These are phyloP conservation scores for Lithophane semibrunnea DNA, from an alignment of 2,888 invertebrate species.

Conservation along the genomic window DNA sequence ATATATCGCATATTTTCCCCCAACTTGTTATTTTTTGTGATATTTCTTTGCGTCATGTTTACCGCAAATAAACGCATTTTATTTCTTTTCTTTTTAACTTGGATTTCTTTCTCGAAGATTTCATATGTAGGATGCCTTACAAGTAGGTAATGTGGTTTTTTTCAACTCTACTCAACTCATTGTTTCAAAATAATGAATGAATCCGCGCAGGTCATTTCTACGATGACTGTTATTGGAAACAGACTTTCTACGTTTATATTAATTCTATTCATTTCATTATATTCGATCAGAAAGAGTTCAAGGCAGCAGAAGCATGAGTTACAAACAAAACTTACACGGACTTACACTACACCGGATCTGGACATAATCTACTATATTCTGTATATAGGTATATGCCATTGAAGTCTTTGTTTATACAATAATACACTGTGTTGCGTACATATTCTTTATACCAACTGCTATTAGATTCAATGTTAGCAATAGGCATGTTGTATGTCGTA, in stretches of 20 bases:
- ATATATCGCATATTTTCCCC: no score
- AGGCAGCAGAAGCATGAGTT: not conserved
- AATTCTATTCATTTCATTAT: not conserved
- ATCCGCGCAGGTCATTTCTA: not conserved
- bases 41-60: no score
- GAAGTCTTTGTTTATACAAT: conserved; percentile 7
- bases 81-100: no score
- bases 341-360: not conserved
- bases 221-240: not conserved
- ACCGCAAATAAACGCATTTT: no score
- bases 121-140: no score
- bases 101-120: no score
- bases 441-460: conserved; percentile 5
- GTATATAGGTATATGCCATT: not conserved
- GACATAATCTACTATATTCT: not conserved
- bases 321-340: not conserved
- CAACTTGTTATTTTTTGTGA: no score
- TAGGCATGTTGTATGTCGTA: conserved; percentile 42
- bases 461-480: conserved; percentile 39
- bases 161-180: no score
- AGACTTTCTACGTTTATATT: not conserved
- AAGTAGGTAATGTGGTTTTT: no score
- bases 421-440: not conserved
- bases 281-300: conserved; percentile 6
- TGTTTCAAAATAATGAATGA: no score